Evolutionary conservation across 2,797 vertebrate species (phyloP).

Genomic region (Chloroceryle amazona): DNA sequence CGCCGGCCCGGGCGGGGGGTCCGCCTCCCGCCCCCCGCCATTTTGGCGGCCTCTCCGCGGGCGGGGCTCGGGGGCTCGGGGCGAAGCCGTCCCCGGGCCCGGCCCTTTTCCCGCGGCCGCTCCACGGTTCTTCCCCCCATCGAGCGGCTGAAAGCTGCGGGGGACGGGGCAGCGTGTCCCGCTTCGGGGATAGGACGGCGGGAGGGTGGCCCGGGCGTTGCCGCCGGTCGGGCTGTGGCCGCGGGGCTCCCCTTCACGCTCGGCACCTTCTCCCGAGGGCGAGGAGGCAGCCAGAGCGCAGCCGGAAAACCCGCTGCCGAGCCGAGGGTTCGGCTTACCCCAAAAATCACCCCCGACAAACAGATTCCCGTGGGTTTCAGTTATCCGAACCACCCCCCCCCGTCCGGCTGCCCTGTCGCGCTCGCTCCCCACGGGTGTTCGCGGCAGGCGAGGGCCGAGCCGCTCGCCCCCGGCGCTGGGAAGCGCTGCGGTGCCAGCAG

Average conservation of each 20-base stretch:
- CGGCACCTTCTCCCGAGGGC: no score
- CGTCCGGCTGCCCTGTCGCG: fast-evolving
- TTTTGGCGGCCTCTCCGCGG: neutral
- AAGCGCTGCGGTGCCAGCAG: fast-evolving
- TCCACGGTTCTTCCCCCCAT: neutral
- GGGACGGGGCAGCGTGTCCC: neutral
- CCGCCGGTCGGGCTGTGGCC: neutral
- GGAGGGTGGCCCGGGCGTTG: neutral
- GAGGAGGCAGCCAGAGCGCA: neutral
- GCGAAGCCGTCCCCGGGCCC: neutral
- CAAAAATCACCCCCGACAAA: no score
- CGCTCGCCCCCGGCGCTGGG: fast-evolving
- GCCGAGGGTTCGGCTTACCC: neutral
- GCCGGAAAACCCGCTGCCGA: neutral
- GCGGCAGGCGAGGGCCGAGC: neutral
- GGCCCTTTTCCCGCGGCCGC: no score
- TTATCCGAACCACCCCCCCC: no score
- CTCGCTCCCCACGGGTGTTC: fast-evolving
- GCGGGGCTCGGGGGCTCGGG: neutral
- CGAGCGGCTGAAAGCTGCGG: neutral
- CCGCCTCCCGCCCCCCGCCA: slow-evolving; percentile 5
- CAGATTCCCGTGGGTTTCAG: no score
- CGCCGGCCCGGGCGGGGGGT: neutral
- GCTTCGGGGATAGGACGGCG: neutral
- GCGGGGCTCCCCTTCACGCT: neutral